phyloP scores from a whole-genome alignment of 2,888 invertebrate genomes.

The Amphiduros pacificus region DNA sequence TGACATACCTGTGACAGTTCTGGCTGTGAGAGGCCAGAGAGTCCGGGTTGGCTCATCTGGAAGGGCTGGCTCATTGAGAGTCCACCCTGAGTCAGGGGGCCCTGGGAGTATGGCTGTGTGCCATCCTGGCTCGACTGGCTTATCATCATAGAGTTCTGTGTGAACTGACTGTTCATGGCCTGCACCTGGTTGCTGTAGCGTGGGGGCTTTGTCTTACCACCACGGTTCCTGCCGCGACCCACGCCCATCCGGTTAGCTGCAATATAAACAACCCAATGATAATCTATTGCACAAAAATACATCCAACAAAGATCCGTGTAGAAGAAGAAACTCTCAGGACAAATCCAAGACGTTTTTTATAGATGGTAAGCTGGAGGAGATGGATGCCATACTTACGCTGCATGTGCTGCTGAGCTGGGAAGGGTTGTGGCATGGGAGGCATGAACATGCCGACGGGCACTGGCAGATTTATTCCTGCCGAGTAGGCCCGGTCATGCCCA shows the following conservation, averaged over 20 bases:
- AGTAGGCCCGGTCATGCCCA: constrained; percentile 71
- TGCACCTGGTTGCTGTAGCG: constrained; percentile 50
- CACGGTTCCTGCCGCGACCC: constrained; percentile 62
- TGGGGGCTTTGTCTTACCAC: constrained; percentile 57
- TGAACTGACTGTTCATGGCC: constrained; percentile 24
- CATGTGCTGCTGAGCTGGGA: constrained; percentile 17
- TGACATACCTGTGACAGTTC: constrained; percentile 65
- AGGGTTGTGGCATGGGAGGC: constrained; percentile 65
- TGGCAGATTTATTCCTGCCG: constrained; percentile 75
- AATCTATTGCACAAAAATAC: too few relatives aligned
- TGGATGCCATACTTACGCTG: not conserved
- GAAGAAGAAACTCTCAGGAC: too few relatives aligned
- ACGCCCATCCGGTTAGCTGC: constrained; percentile 8
- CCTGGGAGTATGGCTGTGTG: constrained; percentile 41
- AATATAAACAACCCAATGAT: too few relatives aligned
- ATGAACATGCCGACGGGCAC: constrained; percentile 94
- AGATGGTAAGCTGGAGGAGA: too few relatives aligned
- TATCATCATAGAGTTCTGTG: constrained; percentile 43
- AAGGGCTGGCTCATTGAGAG: constrained; percentile 60
- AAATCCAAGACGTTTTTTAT: too few relatives aligned
- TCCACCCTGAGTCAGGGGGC: constrained; percentile 39
- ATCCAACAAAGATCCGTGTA: too few relatives aligned
- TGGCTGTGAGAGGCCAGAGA: constrained; percentile 69
- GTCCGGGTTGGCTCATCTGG: constrained; percentile 62
- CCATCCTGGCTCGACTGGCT: constrained; percentile 53